Evolutionary conservation across 2,797 vertebrate species (phyloP).

Genomic region (Phataginus tricuspis): DNA sequence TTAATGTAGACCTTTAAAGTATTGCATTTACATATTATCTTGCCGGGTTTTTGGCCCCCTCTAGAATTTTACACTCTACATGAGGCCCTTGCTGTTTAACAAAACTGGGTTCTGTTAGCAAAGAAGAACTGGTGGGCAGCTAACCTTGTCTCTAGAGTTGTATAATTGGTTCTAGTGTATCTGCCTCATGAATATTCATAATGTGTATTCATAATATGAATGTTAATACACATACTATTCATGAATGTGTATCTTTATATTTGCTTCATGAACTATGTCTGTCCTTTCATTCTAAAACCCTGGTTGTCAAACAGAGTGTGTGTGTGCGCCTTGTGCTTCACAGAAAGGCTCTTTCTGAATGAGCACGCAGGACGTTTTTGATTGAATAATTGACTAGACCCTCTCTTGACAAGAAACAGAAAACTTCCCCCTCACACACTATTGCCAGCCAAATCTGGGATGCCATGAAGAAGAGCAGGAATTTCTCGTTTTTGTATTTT

Average conservation of each 20-base stretch:
- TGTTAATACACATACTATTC: background rate
- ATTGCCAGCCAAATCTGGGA: background rate
- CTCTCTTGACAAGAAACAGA: background rate
- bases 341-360: background rate
- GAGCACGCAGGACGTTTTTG: background rate
- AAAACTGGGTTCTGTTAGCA: background rate
- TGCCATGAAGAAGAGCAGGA: background rate
- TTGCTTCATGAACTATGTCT: background rate
- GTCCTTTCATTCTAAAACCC: background rate
- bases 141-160: background rate
- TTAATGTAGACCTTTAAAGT: background rate
- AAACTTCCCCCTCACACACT: background rate
- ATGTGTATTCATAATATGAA: too few species aligned
- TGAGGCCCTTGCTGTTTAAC: background rate
- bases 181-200: background rate
- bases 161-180: background rate
- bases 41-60: background rate
- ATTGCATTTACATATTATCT: background rate
- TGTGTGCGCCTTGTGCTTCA: background rate
- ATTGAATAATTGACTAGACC: background rate
- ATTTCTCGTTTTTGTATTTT: background rate
- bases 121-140: rapidly evolving
- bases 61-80: rapidly evolving
- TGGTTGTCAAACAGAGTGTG: background rate
- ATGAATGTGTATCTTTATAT: background rate